A percentile compares a stretch with the other conserved stretches of the same genome.
Conservation (phyloP, 2,113 vertebrate genomes). For the Hippolais icterina region DNA sequence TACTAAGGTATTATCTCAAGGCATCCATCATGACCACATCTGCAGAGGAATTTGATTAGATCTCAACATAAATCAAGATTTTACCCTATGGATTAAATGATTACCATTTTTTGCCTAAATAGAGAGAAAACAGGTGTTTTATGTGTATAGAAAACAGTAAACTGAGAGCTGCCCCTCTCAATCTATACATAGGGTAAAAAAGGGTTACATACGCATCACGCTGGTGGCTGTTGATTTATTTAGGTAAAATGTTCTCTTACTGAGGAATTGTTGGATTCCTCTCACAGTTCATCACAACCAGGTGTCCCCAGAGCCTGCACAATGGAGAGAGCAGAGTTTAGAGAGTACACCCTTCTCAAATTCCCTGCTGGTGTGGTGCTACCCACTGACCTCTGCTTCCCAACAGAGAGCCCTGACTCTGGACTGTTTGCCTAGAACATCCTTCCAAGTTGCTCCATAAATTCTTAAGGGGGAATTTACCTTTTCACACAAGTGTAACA, state of each 20-base stretch:
- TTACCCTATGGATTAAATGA: neutral
- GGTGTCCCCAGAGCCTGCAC: neutral
- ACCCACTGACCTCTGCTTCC: neutral
- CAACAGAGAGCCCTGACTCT: neutral
- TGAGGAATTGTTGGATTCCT: neutral
- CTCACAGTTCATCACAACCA: neutral
- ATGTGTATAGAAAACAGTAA: neutral
- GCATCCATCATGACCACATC: neutral
- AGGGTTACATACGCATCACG: neutral
- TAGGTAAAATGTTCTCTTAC: neutral
- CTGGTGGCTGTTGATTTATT: neutral
- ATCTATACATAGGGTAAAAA: neutral
- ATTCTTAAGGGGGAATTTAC: neutral
- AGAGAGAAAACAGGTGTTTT: neutral
- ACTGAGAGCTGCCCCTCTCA: neutral
- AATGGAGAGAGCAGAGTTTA: neutral
- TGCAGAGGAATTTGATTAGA: neutral
- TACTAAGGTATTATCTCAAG: neutral
- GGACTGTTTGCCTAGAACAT: neutral
- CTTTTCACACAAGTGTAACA: neutral
- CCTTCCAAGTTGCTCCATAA: neutral
- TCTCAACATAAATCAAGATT: neutral
- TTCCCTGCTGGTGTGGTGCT: accelerated
- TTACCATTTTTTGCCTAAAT: neutral
- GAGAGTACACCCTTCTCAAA: neutral